Evolutionary conservation across 2,888 invertebrate species (phyloP).

Genomic region (Hecatera dysodea): DNA sequence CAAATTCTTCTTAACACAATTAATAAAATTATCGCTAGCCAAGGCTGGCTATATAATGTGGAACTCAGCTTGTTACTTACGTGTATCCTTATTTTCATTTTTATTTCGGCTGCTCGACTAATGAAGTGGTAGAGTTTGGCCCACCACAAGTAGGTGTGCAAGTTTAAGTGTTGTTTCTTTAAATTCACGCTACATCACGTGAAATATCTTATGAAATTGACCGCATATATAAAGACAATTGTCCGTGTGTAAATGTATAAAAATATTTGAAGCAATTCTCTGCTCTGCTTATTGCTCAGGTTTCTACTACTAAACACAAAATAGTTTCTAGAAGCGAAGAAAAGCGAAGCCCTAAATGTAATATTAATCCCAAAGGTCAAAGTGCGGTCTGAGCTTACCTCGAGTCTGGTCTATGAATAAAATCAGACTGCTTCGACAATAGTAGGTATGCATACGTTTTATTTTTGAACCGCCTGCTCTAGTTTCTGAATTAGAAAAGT

Average conservation of each 20-base stretch:
- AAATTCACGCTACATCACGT: neutral
- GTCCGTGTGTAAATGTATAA: constrained; percentile 1
- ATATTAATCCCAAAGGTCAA: constrained; percentile 60
- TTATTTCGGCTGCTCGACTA: constrained; percentile 19
- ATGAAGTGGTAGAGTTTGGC: constrained; percentile 8
- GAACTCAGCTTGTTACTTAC: constrained; percentile 19
- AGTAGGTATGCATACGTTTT: constrained; percentile 29
- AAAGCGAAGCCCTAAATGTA: constrained; percentile 48
- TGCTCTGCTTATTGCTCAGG: constrained; percentile 28
- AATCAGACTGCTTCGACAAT: constrained; percentile 39
- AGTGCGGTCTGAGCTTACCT: constrained; percentile 31
- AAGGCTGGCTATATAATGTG: constrained; percentile 21
- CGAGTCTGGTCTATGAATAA: constrained; percentile 51
- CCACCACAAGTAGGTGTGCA: neutral
- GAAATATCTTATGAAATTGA: neutral
- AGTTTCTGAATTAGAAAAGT: neutral
- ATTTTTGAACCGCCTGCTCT: constrained; percentile 6
- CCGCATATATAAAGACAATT: neutral
- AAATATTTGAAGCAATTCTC: constrained; percentile 31
- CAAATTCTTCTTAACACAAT: constrained; percentile 39
- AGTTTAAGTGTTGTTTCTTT: neutral
- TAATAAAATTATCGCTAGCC: constrained; percentile 40
- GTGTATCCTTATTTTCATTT: constrained; percentile 3
- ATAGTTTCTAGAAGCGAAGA: constrained; percentile 34
- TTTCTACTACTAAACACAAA: constrained; percentile 36